Evolutionary conservation across 2,888 invertebrate genomes (phyloP).

Genomic region (Caenorhabditis zanzibari): DNA sequence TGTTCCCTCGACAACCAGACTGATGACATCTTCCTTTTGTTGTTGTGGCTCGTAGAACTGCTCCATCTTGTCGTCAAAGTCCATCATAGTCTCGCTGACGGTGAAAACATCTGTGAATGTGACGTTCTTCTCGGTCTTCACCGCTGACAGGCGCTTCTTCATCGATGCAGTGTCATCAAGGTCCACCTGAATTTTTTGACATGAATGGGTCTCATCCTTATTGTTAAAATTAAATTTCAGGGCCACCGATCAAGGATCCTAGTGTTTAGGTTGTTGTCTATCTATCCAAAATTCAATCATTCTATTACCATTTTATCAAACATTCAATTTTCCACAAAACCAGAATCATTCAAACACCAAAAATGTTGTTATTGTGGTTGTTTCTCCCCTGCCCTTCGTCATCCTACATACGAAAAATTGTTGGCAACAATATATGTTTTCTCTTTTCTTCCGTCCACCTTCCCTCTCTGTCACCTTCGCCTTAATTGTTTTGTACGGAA

Average conservation of each 20-base stretch:
- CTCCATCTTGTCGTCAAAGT: conserved; percentile 78
- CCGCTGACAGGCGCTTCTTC: conserved; percentile 79
- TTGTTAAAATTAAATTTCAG: no score
- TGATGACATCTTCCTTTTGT: conserved; percentile 77
- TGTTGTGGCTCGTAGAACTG: conserved; percentile 78
- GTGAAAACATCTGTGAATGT: conserved; percentile 76
- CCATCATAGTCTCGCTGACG: conserved; percentile 74
- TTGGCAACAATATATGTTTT: conserved; percentile 13
- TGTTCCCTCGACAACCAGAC: conserved; percentile 77
- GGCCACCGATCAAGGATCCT: background rate
- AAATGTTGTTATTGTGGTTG: conserved; percentile 34
- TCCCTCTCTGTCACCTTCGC: background rate
- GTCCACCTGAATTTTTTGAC: conserved; percentile 73
- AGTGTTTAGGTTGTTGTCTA: background rate
- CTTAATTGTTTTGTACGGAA: conserved; percentile 15
- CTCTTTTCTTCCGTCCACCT: background rate
- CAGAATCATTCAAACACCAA: conserved; percentile 15
- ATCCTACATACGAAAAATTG: conserved; percentile 23
- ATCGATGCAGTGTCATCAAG: conserved; percentile 78
- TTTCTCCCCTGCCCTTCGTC: background rate
- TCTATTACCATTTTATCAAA: background rate
- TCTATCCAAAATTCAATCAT: background rate
- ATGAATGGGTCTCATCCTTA: background rate
- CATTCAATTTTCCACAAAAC: background rate
- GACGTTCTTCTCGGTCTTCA: conserved; percentile 77